Evolutionary conservation across 2,888 invertebrate species (phyloP).

Genomic region (Aphidoletes aphidimyza): DNA sequence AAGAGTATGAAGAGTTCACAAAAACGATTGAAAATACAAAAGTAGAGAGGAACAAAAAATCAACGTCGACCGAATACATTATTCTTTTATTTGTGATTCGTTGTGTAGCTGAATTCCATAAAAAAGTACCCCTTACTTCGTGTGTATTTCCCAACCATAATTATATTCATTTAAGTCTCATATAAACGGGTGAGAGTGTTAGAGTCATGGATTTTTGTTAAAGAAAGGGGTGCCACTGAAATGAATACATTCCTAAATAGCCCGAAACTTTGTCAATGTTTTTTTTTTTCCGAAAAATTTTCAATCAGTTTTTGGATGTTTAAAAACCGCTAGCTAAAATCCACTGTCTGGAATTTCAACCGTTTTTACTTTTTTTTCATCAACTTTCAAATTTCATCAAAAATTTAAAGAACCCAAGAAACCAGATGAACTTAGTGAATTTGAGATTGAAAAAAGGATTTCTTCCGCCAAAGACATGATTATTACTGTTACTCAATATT

Average conservation of each 20-base stretch:
- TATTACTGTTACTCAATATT: too few species aligned
- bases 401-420: too few species aligned
- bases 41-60: background rate
- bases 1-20: conserved; percentile 25
- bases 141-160: conserved; percentile 52
- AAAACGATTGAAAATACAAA: background rate
- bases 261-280: background rate
- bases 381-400: too few species aligned
- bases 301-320: background rate
- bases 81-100: conserved; percentile 34
- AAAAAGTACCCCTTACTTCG: background rate
- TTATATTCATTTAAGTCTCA: conserved; percentile 50
- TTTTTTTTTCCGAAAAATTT: background rate
- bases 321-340: too few species aligned
- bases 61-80: conserved; percentile 13
- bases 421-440: too few species aligned
- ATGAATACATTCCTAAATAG: conserved; percentile 27
- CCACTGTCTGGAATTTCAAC: too few species aligned
- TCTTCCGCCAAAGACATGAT: too few species aligned
- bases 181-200: conserved; percentile 50
- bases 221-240: conserved; percentile 4
- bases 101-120: background rate
- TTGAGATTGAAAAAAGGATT: too few species aligned
- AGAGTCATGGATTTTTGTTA: conserved; percentile 15
- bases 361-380: too few species aligned